phyloP scores from a whole-genome alignment of 2,888 invertebrate genomes.

The Andrena camellia region DNA sequence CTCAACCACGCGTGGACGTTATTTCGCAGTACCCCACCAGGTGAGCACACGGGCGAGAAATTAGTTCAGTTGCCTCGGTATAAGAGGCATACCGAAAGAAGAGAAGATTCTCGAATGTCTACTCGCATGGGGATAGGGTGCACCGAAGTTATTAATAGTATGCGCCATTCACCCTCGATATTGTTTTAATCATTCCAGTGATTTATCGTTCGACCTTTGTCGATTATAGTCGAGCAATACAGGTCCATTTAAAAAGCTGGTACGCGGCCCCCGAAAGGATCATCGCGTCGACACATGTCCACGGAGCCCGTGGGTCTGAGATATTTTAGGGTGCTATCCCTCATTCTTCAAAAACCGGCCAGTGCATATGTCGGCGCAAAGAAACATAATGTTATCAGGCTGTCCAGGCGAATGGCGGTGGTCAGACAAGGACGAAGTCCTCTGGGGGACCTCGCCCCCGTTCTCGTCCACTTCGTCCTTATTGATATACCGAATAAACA shows the following conservation, averaged over 20 bases:
- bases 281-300: slow-evolving; percentile 68
- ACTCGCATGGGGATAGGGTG: neutral
- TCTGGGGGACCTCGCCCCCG: slow-evolving; percentile 67
- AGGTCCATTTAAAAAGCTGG: slow-evolving; percentile 36
- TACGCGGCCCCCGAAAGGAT: slow-evolving; percentile 42
- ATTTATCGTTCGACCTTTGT: slow-evolving; percentile 44
- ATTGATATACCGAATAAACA: slow-evolving; percentile 81
- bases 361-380: slow-evolving; percentile 71
- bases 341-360: slow-evolving; percentile 68
- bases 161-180: neutral
- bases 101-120: neutral
- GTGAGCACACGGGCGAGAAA: neutral
- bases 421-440: slow-evolving; percentile 56
- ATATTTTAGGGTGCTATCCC: slow-evolving; percentile 68
- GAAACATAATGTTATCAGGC: slow-evolving; percentile 76
- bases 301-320: slow-evolving; percentile 42
- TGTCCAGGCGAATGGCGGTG: slow-evolving; percentile 61
- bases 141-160: neutral
- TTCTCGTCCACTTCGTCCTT: slow-evolving; percentile 71
- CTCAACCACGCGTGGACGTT: neutral
- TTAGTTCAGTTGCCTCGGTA: neutral
- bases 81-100: neutral
- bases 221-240: neutral
- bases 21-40: neutral
- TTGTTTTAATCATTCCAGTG: slow-evolving; percentile 37